These are phyloP conservation scores for Bombycilla garrulus DNA, from an alignment of 2,113 vertebrate species.

Conservation along the genomic window DNA sequence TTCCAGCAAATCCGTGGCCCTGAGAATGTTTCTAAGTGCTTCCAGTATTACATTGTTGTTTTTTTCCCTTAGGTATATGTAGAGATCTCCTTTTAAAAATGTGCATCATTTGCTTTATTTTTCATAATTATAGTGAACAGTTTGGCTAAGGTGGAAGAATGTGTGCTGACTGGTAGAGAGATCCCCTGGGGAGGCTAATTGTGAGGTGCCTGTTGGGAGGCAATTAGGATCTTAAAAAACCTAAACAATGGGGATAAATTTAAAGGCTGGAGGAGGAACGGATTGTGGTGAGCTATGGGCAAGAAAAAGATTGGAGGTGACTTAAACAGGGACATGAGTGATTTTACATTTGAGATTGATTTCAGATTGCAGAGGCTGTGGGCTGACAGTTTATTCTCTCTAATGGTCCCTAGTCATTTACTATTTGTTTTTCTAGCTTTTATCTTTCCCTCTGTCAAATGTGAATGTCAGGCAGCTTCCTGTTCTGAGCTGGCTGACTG, in stretches of 20 bases:
- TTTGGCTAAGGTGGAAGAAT: not conserved
- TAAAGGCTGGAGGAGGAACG: not conserved
- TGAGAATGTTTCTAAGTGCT: not conserved
- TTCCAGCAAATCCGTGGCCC: not conserved
- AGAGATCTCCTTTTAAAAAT: not conserved
- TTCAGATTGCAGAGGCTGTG: not conserved
- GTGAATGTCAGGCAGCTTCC: not conserved
- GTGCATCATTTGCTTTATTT: not conserved
- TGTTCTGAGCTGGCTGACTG: not conserved
- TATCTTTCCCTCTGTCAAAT: not conserved
- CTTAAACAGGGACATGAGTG: not conserved
- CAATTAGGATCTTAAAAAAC: not conserved
- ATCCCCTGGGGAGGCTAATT: not conserved
- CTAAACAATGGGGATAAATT: not conserved
- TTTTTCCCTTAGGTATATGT: not conserved
- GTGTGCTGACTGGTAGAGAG: not conserved
- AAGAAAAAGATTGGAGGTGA: not conserved
- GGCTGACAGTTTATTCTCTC: not conserved
- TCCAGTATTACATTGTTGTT: not conserved
- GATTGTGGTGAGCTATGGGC: not conserved
- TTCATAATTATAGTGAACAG: not conserved
- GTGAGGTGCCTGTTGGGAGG: not conserved
- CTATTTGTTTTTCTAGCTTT: not conserved
- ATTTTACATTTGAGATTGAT: not conserved
- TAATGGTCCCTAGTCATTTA: not conserved